Evolutionary conservation across 2,888 invertebrate genomes (phyloP).

Genomic region (Unio pictorum): DNA sequence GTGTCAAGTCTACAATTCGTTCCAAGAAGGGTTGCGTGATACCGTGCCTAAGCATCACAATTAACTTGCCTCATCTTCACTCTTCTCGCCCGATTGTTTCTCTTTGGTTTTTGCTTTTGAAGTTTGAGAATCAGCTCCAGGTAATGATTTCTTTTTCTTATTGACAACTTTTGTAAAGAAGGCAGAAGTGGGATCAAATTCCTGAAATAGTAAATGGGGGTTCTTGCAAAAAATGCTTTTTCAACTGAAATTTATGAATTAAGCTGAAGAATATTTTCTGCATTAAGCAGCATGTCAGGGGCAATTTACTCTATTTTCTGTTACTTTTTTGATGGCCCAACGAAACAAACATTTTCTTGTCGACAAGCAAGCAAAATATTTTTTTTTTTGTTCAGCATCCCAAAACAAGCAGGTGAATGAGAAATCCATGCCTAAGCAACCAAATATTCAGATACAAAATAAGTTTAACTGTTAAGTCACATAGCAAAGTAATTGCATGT

Average conservation of each 20-base stretch:
- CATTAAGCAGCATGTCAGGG: not conserved
- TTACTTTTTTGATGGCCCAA: no score
- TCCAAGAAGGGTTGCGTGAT: no score
- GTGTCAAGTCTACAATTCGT: no score
- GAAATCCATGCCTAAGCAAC: no score
- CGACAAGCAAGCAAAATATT: no score
- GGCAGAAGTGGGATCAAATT: slow-evolving; percentile 67
- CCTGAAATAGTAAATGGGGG: slow-evolving; percentile 36
- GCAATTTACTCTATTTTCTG: not conserved
- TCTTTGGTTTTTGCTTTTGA: slow-evolving; percentile 13
- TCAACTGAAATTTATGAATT: not conserved
- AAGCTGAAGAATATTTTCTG: not conserved
- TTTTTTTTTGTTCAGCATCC: no score
- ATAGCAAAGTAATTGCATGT: no score
- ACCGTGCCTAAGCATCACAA: not conserved
- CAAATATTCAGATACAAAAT: no score
- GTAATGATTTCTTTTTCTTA: slow-evolving; percentile 66
- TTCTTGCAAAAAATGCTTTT: not conserved
- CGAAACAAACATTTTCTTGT: no score
- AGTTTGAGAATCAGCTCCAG: slow-evolving; percentile 28
- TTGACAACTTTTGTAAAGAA: slow-evolving; percentile 69
- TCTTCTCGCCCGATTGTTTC: slow-evolving; percentile 27
- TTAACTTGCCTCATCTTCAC: slow-evolving; percentile 53
- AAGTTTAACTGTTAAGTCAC: no score
- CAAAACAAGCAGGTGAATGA: no score